Base-by-base conservation (phyloP, 2,113 vertebrate genomes). In the Setophaga petechia region DNA sequence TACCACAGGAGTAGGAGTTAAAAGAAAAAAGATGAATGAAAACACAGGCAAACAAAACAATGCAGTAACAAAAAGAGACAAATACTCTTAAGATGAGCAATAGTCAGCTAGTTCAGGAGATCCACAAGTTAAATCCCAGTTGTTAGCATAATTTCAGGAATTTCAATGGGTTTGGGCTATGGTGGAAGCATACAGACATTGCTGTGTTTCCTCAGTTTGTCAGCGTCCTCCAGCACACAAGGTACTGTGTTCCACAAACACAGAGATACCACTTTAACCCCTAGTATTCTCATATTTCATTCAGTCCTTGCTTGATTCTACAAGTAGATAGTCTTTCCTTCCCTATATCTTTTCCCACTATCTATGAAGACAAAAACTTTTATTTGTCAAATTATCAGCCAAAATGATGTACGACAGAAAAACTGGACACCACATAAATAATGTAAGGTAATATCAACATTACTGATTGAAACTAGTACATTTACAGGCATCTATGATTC, bases 1-100 rank as follows among this genome's bases (percentile, higher is more conserved):
- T 28, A 46, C 19, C 22, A 30, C 1, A 8, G 35, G 24, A 11
- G 4, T 1, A 6, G 8, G 6, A 1, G 6, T 39, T 59, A 67
- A 31, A 13, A 66, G 13, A 28, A 84, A 87, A 67, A 80, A 57
- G 5, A 49, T 37, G 0, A 46, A 46, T 2, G 3, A 27, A 41
- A 66, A 63, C 37, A 10, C 5, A 63, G 12, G 15, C 5, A 63
- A 72, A 71, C 5, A 66, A 81, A 87, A 62, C 47, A 49, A 51
- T 11, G 12, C 21, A 23, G 15, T 55, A 72, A 66, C 9, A 71
- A 74, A 69, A 51, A 9, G 5, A 58, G 17, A 82, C 46, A 43
- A 47, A 66, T 35, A 19, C 6, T 51, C 28, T 37, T 21, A 44
- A 47, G 18, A 51, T 57, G 4, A 81, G 30, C 4, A 79, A 47